A percentile compares a stretch with the other conserved stretches of the same genome.
These are phyloP conservation scores for Reticulitermes lucifugus DNA, from an alignment of 2,888 invertebrate genomes.

Conservation along the genomic window DNA sequence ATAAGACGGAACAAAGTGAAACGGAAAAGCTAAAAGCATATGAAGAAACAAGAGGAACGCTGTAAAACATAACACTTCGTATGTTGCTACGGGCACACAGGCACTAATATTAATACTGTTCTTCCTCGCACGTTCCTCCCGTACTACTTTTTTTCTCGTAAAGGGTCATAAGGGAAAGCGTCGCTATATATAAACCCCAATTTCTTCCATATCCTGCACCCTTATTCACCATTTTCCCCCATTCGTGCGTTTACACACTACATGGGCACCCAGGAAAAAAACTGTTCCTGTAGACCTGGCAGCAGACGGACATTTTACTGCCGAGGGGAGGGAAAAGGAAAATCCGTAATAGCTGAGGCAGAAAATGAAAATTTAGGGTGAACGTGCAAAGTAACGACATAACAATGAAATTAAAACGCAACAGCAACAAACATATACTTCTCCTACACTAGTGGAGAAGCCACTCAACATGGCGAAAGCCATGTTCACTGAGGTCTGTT, in stretches of 20 bases:
- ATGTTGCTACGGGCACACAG: neutral
- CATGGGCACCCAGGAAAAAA: neutral
- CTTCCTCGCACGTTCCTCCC: neutral
- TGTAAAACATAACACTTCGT: neutral
- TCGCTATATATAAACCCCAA: neutral
- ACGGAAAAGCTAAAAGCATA: no score
- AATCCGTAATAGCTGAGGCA: neutral
- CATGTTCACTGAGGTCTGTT: no score
- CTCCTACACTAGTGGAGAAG: no score
- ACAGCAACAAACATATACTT: neutral
- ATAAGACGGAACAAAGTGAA: no score
- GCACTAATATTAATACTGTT: neutral
- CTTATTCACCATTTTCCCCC: neutral
- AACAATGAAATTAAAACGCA: neutral
- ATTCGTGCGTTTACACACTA: neutral
- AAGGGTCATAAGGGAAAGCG: neutral
- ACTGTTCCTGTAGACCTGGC: neutral
- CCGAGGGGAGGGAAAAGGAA: no score
- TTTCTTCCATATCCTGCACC: neutral
- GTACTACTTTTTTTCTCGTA: neutral
- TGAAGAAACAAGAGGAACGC: neutral
- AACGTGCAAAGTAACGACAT: neutral
- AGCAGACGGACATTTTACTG: neutral
- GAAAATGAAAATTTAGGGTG: neutral
- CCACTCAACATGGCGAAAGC: no score